Base-by-base conservation (phyloP, 2,113 vertebrate species). In the Chloebia gouldiae region DNA sequence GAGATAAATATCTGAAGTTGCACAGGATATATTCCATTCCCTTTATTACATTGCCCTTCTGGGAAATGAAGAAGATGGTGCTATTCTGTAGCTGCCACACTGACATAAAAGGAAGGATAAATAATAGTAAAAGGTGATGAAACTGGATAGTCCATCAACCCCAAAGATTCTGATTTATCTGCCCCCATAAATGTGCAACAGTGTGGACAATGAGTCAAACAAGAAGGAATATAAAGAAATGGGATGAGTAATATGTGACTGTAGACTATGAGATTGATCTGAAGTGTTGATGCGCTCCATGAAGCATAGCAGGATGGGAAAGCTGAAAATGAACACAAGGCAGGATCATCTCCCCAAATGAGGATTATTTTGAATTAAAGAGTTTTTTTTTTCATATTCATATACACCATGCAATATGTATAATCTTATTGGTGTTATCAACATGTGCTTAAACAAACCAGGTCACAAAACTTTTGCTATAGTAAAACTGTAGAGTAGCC, bases 141-240 rank as follows among this genome's bases (percentile, higher is more conserved):
- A 82, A 79, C 50, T 93, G 49, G 60, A 70, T 92, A 90, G 72
- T 80, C 56, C 81, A 68, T 95, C 88, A 83, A 12, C 59, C 51
- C 76, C 15, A 21, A 88, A 73, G 56, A 86, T 90, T 85, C 70
- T 94, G 81, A 94, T 96, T 86, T 94, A 96, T 94, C n/a, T 94
- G 42, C 42, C 35, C 63, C n/a, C 49, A 66, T 94, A 77, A 95
- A 93, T 82, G 57, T 73, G 51, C 39, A 56, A 44, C n/a, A 83
- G 19, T 89, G 73, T 35, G 64, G 71, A 82, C 85, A 95, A 28
- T 77, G 64, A 70, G 79, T 92, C 81, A 93, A 88, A 82, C 12
- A 59, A 87, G 47, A 92, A 9, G 24, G 66, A 77, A 81, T 35
- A 39, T 57, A 40, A n/a, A 81, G 66, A 69, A 93, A 92, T 37